These are phyloP conservation scores for Drymodes brunneopygia DNA, from an alignment of 2,113 vertebrate species.

Conservation along the genomic window DNA sequence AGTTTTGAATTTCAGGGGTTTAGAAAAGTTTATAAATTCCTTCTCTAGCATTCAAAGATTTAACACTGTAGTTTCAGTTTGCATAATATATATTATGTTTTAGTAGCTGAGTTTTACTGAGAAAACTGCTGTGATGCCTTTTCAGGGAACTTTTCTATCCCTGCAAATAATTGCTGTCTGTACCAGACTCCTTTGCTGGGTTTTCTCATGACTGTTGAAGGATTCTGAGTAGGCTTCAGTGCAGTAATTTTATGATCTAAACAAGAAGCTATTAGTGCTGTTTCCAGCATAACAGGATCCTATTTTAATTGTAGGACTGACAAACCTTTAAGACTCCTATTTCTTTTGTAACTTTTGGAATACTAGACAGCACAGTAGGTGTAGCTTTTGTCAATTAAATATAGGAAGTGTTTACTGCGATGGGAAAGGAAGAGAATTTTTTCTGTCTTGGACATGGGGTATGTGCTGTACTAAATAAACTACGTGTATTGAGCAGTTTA, in stretches of 20 bases:
- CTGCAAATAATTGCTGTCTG: neutral
- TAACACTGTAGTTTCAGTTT: neutral
- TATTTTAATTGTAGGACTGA: neutral
- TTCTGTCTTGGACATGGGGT: neutral
- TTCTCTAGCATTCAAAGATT: neutral
- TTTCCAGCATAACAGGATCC: neutral
- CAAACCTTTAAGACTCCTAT: neutral
- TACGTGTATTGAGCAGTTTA: fast-evolving
- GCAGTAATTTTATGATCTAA: neutral
- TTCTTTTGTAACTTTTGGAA: neutral
- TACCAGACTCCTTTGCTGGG: neutral
- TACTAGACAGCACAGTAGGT: neutral
- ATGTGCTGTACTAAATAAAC: neutral
- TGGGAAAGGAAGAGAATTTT: neutral
- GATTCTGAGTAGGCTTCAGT: neutral
- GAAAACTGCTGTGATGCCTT: neutral
- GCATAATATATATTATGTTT: neutral
- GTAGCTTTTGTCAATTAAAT: neutral
- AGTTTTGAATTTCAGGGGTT: neutral
- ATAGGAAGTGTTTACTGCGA: neutral
- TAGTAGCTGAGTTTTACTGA: neutral
- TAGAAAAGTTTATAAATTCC: neutral
- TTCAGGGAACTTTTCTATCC: neutral
- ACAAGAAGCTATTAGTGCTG: neutral
- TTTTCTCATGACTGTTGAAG: neutral